Percentiles rank a stretch among this genome's conserved stretches.
Evolutionary conservation across 1,140 invertebrate species (phyloP).

Genomic region (Conus betulinus): DNA sequence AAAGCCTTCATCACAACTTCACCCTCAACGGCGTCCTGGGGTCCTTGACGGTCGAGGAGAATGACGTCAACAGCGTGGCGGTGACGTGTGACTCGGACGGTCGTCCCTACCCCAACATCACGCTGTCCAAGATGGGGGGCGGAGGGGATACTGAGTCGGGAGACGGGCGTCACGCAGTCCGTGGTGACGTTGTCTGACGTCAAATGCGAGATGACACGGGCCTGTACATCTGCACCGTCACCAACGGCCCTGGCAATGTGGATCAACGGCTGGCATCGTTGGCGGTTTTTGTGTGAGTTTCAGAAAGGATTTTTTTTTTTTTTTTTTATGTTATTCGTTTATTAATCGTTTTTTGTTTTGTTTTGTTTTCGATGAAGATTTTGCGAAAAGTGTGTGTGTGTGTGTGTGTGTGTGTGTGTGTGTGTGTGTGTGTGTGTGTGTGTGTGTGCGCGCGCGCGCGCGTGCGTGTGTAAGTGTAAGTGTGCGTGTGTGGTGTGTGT

Average conservation of each 20-base stretch:
- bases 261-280: not conserved
- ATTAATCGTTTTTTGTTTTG: too few relatives aligned
- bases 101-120: not conserved
- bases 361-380: too few relatives aligned
- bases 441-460: too few relatives aligned
- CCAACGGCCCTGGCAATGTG: not conserved
- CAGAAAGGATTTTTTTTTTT: too few relatives aligned
- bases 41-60: not conserved
- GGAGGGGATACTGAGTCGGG: not conserved
- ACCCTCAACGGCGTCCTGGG: not conserved
- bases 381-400: too few relatives aligned
- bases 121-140: not conserved
- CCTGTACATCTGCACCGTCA: constrained; percentile 8
- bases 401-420: too few relatives aligned
- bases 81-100: not conserved
- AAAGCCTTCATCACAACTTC: not conserved
- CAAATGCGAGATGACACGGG: not conserved
- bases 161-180: not conserved
- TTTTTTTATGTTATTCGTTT: not conserved
- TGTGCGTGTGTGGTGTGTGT: too few relatives aligned
- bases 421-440: too few relatives aligned
- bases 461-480: too few relatives aligned
- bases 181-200: not conserved
- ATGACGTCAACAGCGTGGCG: not conserved
- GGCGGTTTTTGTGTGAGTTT: not conserved